Evolutionary conservation across 1,140 invertebrate genomes (phyloP).

Genomic region (Cotesia vestalis): DNA sequence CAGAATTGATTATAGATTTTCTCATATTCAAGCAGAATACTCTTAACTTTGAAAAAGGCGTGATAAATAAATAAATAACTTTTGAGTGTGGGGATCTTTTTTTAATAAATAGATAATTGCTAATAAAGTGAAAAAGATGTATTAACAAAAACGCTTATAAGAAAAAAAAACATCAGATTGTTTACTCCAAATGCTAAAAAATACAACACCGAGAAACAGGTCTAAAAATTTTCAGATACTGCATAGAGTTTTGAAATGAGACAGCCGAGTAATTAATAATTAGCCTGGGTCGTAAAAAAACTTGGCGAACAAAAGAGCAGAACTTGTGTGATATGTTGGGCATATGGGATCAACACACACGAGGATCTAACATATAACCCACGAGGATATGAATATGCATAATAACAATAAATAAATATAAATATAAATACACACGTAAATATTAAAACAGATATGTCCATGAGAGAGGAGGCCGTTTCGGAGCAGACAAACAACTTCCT

Average conservation of each 20-base stretch:
- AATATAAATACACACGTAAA: neutral
- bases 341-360: neutral
- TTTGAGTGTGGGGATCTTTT: no score
- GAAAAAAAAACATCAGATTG: no score
- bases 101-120: no score
- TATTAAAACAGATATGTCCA: slow-evolving; percentile 25
- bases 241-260: neutral
- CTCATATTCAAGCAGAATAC: no score
- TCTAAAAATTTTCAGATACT: no score
- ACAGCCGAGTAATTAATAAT: slow-evolving; percentile 1
- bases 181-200: no score
- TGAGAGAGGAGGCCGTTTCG: slow-evolving; percentile 26
- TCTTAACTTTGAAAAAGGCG: no score
- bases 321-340: neutral
- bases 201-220: no score
- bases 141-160: no score
- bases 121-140: no score
- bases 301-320: neutral
- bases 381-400: neutral
- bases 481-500: slow-evolving; percentile 57
- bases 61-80: no score
- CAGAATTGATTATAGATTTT: no score
- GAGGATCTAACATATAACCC: neutral
- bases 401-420: neutral
- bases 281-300: neutral